phyloP scores from a whole-genome alignment of 2,888 invertebrate genomes.

The Congeria kusceri region DNA sequence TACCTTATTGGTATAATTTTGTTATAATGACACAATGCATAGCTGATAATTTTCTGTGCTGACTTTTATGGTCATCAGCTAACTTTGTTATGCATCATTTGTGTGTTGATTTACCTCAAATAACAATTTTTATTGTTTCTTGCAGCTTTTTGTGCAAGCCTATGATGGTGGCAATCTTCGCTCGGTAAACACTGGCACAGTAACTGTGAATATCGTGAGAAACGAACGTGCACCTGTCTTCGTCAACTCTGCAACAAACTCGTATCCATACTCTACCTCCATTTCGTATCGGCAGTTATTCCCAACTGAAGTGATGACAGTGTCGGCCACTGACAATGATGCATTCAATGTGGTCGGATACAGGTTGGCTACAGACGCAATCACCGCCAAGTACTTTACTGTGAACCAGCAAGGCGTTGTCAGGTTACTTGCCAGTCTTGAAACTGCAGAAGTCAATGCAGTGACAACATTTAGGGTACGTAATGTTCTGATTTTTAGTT shows the following conservation, averaged over 20 bases:
- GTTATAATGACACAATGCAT: too few species aligned
- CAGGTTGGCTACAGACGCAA: constrained; percentile 66
- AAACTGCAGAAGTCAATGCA: constrained; percentile 11
- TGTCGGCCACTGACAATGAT: constrained; percentile 36
- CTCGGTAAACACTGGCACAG: constrained; percentile 44
- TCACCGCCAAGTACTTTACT: constrained; percentile 69
- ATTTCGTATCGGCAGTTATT: constrained; percentile 26
- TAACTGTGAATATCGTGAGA: constrained; percentile 55
- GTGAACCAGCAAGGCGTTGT: constrained; percentile 70
- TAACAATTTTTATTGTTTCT: constrained; percentile 5
- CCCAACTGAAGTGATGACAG: constrained; percentile 17
- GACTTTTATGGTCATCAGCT: too few species aligned
- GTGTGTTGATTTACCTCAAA: too few species aligned
- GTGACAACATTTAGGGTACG: constrained; percentile 36
- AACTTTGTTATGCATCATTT: too few species aligned
- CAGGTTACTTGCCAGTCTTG: constrained; percentile 55
- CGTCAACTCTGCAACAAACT: constrained; percentile 13
- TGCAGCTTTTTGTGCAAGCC: constrained; percentile 58
- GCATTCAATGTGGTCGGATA: constrained; percentile 61
- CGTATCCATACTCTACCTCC: constrained; percentile 39
- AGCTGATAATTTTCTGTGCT: too few species aligned
- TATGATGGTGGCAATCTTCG: constrained; percentile 57
- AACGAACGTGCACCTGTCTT: constrained; percentile 59
- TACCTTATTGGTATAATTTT: too few species aligned
- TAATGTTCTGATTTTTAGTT: background rate